These are phyloP conservation scores for Epicauta chinensis DNA, from an alignment of 1,140 invertebrate species.

Conservation along the genomic window DNA sequence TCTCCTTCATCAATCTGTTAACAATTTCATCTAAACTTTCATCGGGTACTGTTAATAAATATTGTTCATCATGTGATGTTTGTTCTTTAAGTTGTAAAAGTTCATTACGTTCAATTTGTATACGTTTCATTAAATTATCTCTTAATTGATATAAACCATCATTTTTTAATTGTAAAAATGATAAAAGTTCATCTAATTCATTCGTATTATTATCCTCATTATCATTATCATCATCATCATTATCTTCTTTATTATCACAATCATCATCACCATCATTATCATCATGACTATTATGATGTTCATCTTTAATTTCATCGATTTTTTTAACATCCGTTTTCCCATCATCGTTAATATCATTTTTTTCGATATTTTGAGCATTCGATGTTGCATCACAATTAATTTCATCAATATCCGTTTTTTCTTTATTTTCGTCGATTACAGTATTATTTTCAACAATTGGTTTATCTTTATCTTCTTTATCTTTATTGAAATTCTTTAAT, in stretches of 20 bases:
- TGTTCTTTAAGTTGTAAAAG: constrained; percentile 26
- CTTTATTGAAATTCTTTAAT: constrained; percentile 23
- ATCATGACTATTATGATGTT: constrained; percentile 2
- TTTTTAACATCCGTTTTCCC: not conserved
- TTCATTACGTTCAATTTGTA: constrained; percentile 33
- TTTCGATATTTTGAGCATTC: not conserved
- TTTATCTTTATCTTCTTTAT: constrained; percentile 8
- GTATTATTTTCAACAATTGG: not conserved
- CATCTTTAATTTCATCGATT: constrained; percentile 3
- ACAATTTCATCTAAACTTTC: constrained; percentile 36
- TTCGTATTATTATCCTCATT: not conserved
- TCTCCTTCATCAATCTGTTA: constrained; percentile 35
- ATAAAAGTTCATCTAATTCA: constrained; percentile 21
- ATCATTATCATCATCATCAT: not conserved
- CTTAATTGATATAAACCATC: constrained; percentile 28
- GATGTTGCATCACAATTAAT: not conserved
- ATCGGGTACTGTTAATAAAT: not conserved
- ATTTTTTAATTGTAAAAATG: constrained; percentile 36
- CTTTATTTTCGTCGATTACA: constrained; percentile 14
- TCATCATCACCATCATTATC: constrained; percentile 6
- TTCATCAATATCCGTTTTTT: constrained; percentile 5
- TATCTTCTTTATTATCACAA: not conserved
- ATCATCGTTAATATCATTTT: not conserved
- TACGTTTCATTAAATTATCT: constrained; percentile 27
- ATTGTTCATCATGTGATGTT: not conserved